phyloP scores from a whole-genome alignment of 2,888 invertebrate genomes.

The Conchocele bisecta region DNA sequence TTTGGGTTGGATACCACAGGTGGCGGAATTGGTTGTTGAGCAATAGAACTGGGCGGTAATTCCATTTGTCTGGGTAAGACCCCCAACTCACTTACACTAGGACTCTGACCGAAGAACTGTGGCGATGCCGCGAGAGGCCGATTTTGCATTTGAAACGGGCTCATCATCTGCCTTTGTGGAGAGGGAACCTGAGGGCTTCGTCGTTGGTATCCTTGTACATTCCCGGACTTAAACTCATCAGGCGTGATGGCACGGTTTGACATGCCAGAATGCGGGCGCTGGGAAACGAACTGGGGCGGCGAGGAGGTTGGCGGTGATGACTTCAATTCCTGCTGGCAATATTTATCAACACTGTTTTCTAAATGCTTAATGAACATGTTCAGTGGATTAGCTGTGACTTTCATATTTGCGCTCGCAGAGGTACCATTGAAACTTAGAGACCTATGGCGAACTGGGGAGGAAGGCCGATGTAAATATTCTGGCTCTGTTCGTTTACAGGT shows the following conservation, averaged over 20 bases:
- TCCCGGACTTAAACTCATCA: background rate
- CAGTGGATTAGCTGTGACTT: slow-evolving; percentile 32
- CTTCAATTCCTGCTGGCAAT: slow-evolving; percentile 60
- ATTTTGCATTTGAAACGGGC: slow-evolving; percentile 15
- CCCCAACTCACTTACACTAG: slow-evolving; percentile 46
- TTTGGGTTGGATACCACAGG: slow-evolving; percentile 10
- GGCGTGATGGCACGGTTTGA: slow-evolving; percentile 14
- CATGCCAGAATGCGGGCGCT: background rate
- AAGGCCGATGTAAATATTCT: too few species aligned
- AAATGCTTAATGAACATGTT: slow-evolving; percentile 63
- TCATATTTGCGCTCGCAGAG: slow-evolving; percentile 13
- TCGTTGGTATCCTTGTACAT: slow-evolving; percentile 7
- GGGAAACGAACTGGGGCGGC: background rate
- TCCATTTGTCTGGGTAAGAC: slow-evolving; percentile 14
- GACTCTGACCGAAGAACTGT: slow-evolving; percentile 44
- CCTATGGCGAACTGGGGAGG: background rate
- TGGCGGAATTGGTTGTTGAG: slow-evolving; percentile 13
- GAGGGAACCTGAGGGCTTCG: slow-evolving; percentile 32
- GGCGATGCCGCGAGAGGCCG: slow-evolving; percentile 40
- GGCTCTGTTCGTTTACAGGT: too few species aligned
- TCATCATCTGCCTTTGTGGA: slow-evolving; percentile 7
- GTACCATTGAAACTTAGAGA: slow-evolving; percentile 29
- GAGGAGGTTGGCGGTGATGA: slow-evolving; percentile 28
- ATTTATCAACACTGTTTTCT: slow-evolving; percentile 71
- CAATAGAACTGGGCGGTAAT: slow-evolving; percentile 10